phyloP scores from a whole-genome alignment of 2,888 invertebrate genomes.

The Spilarctia lutea region DNA sequence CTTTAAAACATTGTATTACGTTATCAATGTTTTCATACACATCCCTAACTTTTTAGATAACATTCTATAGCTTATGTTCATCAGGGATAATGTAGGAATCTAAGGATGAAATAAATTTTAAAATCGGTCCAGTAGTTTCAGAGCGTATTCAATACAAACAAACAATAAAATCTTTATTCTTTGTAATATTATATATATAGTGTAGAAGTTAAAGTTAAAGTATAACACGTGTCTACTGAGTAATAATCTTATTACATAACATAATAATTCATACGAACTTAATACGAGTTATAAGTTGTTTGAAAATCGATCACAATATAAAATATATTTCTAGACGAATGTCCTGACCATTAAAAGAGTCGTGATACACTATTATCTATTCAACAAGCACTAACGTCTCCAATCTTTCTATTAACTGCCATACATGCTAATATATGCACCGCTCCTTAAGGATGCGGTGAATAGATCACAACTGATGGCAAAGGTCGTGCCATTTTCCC shows the following conservation, averaged over 20 bases:
- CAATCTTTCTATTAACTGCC: constrained; percentile 26
- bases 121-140: too few relatives aligned
- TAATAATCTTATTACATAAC: not conserved
- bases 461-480: constrained; percentile 47
- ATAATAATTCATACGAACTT: not conserved
- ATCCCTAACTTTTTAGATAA: too few relatives aligned
- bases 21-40: too few relatives aligned
- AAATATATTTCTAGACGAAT: not conserved
- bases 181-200: too few relatives aligned
- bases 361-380: constrained; percentile 8
- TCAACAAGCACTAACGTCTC: constrained; percentile 14
- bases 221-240: not conserved
- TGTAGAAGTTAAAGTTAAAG: not conserved
- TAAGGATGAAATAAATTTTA: too few relatives aligned
- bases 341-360: not conserved
- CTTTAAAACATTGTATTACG: too few relatives aligned
- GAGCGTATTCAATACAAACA: too few relatives aligned
- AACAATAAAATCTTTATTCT: too few relatives aligned
- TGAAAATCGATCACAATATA: not conserved
- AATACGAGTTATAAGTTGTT: not conserved
- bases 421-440: constrained; percentile 36
- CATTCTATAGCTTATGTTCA: too few relatives aligned
- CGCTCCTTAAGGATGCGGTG: constrained; percentile 28
- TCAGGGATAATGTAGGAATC: too few relatives aligned
- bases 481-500: constrained; percentile 57